Evolutionary conservation across 1,140 invertebrate genomes (phyloP).

Genomic region (Drosophila simulans): DNA sequence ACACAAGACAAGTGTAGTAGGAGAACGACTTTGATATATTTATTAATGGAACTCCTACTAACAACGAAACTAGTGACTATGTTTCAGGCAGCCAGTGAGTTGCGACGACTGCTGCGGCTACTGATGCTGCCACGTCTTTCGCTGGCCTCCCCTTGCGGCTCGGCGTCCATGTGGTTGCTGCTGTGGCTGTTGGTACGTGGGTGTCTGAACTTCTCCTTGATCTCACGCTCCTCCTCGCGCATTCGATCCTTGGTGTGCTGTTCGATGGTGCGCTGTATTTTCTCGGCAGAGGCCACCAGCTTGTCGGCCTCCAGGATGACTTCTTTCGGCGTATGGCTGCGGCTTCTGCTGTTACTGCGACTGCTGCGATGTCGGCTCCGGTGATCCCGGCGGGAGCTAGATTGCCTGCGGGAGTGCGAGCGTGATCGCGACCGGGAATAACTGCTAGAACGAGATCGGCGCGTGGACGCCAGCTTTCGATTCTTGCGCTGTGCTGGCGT

Average conservation of each 20-base stretch:
- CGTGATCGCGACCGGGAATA: constrained; percentile 85
- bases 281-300: constrained; percentile 72
- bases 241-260: constrained; percentile 76
- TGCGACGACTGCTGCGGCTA: constrained; percentile 57
- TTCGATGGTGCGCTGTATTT: constrained; percentile 78
- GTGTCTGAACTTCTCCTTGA: constrained; percentile 66
- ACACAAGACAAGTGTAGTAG: not conserved
- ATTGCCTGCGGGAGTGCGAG: constrained; percentile 77
- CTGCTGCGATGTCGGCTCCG: constrained; percentile 60
- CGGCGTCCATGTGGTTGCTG: constrained; percentile 12
- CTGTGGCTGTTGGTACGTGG: constrained; percentile 24
- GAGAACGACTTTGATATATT: constrained; percentile 22
- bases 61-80: constrained; percentile 13
- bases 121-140: constrained; percentile 36
- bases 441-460: constrained; percentile 74
- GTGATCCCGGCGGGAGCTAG: constrained; percentile 73
- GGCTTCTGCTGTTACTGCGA: constrained; percentile 41
- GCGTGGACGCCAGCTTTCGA: constrained; percentile 75
- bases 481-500: constrained; percentile 59
- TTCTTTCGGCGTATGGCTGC: constrained; percentile 35
- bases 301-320: constrained; percentile 74
- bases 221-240: constrained; percentile 74
- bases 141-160: not conserved
- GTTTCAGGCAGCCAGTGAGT: constrained; percentile 51
- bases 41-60: constrained; percentile 29